Percentiles rank a stretch among this genome's conserved stretches.
These are phyloP conservation scores for honey bee (Apis mellifera) DNA, from an alignment of 1,140 invertebrate species.

Conservation along the genomic window DNA sequence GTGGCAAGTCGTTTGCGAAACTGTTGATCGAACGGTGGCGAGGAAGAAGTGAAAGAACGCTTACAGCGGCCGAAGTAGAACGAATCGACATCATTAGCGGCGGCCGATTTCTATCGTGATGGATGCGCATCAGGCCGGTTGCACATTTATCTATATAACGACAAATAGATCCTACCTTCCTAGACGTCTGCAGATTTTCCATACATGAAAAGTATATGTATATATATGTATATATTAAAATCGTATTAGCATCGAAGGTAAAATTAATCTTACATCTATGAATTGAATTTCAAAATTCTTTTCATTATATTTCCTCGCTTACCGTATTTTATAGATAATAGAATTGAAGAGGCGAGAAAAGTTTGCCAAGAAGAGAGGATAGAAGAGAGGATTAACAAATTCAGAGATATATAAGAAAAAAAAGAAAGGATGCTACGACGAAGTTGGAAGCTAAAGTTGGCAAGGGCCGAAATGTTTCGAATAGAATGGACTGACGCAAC, in stretches of 20 bases:
- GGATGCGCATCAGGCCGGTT: slow-evolving; percentile 49
- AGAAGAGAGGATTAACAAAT: background rate
- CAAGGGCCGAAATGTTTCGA: slow-evolving; percentile 48
- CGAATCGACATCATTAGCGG: slow-evolving; percentile 71
- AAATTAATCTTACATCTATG: background rate
- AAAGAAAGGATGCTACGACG: background rate
- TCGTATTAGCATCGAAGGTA: slow-evolving; percentile 32
- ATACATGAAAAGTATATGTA: background rate
- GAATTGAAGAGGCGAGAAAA: background rate
- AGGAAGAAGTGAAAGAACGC: slow-evolving; percentile 50
- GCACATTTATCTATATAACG: slow-evolving; percentile 51
- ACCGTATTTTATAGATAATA: background rate
- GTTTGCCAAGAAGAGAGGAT: no score
- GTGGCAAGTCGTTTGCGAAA: slow-evolving; percentile 35
- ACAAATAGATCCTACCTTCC: slow-evolving; percentile 48
- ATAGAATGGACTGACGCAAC: slow-evolving; percentile 69
- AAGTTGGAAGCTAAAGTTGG: slow-evolving; percentile 43
- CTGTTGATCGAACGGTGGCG: slow-evolving; percentile 48
- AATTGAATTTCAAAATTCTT: background rate
- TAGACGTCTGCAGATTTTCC: slow-evolving; percentile 40
- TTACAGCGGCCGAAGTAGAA: slow-evolving; percentile 57
- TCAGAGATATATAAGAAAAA: background rate
- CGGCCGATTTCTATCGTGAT: slow-evolving; percentile 49
- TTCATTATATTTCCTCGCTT: background rate
- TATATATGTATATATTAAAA: slow-evolving; percentile 50